These are phyloP conservation scores for Tetropium fuscum DNA, from an alignment of 2,888 invertebrate species.

Conservation along the genomic window DNA sequence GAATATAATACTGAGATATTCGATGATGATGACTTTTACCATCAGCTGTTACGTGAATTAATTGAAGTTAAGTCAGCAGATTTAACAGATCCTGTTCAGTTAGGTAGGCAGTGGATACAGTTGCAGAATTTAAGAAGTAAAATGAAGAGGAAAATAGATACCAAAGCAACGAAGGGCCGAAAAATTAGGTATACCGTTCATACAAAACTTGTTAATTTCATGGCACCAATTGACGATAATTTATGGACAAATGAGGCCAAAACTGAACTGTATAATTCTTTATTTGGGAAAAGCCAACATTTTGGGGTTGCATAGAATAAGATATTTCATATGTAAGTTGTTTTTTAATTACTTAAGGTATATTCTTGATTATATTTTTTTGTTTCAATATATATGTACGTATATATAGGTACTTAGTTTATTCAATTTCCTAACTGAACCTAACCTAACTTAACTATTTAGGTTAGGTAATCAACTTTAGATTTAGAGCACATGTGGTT, in stretches of 20 bases:
- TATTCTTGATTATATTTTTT: not conserved
- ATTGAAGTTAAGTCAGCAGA: slow-evolving; percentile 92
- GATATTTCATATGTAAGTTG: not conserved
- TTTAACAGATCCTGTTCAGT: slow-evolving; percentile 85
- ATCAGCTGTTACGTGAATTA: slow-evolving; percentile 89
- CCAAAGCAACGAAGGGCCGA: slow-evolving; percentile 93
- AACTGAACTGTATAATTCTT: slow-evolving; percentile 83
- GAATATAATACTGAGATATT: slow-evolving; percentile 87
- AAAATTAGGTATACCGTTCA: slow-evolving; percentile 89
- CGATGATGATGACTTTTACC: slow-evolving; percentile 98
- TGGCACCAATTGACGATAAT: slow-evolving; percentile 82
- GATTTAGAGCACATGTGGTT: too few relatives aligned
- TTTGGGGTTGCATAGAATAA: not conserved
- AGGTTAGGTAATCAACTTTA: too few relatives aligned
- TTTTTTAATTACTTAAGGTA: not conserved
- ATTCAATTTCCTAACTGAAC: too few relatives aligned
- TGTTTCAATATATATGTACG: not conserved
- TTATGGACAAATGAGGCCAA: slow-evolving; percentile 84
- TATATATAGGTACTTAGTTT: too few relatives aligned
- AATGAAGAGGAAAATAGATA: slow-evolving; percentile 94
- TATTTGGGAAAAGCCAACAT: slow-evolving; percentile 75
- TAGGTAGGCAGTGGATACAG: slow-evolving; percentile 92
- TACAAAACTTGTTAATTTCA: slow-evolving; percentile 88
- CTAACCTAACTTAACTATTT: too few relatives aligned
- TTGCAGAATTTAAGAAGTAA: slow-evolving; percentile 92